Evolutionary conservation across 2,888 invertebrate species (phyloP).

Genomic region (Microctonus brassicae): DNA sequence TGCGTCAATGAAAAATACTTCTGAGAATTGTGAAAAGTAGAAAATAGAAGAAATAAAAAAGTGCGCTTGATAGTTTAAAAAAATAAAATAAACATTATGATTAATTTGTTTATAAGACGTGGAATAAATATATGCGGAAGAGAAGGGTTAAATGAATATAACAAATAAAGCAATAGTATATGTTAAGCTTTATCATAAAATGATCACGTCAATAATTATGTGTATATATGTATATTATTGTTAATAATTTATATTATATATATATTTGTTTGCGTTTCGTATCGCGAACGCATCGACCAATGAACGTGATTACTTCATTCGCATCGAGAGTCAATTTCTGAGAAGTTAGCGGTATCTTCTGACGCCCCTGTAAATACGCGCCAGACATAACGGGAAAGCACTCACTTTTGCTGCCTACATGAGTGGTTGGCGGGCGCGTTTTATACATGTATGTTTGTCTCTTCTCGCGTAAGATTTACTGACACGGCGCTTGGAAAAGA

Average conservation of each 20-base stretch:
- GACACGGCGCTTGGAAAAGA: constrained; percentile 29
- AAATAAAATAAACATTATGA: neutral
- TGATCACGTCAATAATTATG: neutral
- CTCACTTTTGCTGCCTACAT: constrained; percentile 36
- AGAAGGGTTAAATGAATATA: neutral
- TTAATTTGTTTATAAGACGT: neutral
- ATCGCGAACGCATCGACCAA: neutral
- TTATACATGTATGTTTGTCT: neutral
- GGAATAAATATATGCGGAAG: neutral
- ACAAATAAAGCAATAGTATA: neutral
- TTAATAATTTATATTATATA: neutral
- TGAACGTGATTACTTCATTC: constrained; percentile 54
- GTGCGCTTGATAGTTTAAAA: neutral
- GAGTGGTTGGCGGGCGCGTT: constrained; percentile 9
- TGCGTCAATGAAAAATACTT: neutral
- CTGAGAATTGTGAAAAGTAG: neutral
- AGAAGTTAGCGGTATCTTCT: constrained; percentile 62
- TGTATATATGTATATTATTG: neutral
- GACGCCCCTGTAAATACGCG: constrained; percentile 24
- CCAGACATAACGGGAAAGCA: constrained; percentile 38
- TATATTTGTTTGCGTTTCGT: neutral
- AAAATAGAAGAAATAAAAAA: neutral
- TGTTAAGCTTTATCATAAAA: neutral
- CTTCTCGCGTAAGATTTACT: constrained; percentile 9
- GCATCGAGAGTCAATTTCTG: constrained; percentile 59